phyloP scores from a whole-genome alignment of 2,113 vertebrate genomes.

The Prochilodus magdalenae region DNA sequence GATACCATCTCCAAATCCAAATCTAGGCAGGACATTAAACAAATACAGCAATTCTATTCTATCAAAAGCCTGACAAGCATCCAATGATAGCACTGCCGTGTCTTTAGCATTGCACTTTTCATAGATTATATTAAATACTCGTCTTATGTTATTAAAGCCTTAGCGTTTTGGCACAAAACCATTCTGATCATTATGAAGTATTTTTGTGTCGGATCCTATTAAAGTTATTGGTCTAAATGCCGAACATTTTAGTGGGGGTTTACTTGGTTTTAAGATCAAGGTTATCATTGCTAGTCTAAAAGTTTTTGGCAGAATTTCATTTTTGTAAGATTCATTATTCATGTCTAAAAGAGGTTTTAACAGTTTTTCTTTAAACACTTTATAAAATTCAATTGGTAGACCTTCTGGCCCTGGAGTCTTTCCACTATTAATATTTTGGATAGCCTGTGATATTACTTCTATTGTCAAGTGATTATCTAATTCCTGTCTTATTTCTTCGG shows the following conservation, averaged over 20 bases:
- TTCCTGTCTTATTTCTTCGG: not conserved
- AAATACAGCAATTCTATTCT: no score
- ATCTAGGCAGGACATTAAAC: no score
- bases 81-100: no score
- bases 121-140: constrained; percentile 38
- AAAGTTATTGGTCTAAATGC: constrained; percentile 1
- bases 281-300: constrained; percentile 11
- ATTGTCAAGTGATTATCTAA: not conserved
- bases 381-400: constrained; percentile 28
- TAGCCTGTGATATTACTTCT: constrained; percentile 9
- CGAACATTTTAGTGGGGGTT: not conserved
- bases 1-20: no score
- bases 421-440: constrained; percentile 31
- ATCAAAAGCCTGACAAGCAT: no score
- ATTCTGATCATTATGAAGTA: constrained; percentile 34
- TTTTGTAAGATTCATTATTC: not conserved
- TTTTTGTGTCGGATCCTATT: not conserved
- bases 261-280: not conserved
- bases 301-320: not conserved
- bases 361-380: constrained; percentile 23
- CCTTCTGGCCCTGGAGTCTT: constrained; percentile 25
- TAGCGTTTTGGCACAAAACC: constrained; percentile 31
- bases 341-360: constrained; percentile 19
- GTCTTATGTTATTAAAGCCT: constrained; percentile 28
- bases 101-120: not conserved